Evolutionary conservation across 2,797 vertebrate genomes (phyloP), one percentile per base, ranked within the genome.

Genomic region (Prunella strophiata): DNA sequence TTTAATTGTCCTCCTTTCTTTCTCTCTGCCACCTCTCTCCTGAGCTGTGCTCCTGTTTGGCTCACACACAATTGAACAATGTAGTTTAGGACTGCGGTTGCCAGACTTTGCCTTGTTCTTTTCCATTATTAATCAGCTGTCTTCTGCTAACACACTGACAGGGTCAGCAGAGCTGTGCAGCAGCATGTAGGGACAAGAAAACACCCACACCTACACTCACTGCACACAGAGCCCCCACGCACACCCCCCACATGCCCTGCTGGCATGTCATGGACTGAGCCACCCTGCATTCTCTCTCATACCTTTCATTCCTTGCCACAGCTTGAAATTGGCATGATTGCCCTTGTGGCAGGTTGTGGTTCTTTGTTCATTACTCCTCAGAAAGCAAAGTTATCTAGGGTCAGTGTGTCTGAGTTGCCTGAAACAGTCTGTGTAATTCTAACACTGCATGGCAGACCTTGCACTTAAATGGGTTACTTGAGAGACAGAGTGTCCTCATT

Each of bases 241-340:
- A 43, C n/a, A 47, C 1, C 8, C 23, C 25, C 2, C 17, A 12
- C 29, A 26, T 11, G 12, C 10, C 9, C 13, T 5, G 3, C 10
- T 19, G 12, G 3, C 0, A 0, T 61, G 13, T 36, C 65, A 59
- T 2, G 14, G 21, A 36, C 11, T 48, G 40, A 83, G n/a, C 62
- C 27, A 32, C 11, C 3, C n/a, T 65, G 21, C 10, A 29, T 11
- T 40, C 30, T 32, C 40, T 67, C 36, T 42, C 25, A 23, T 32
- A 29, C 21, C 21, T 91, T 66, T 74, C 11, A 20, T 75, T 58
- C 51, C 45, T 34, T 36, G 7, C 62, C n/a, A n/a, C 15, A 36
- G 32, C 22, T 65, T 34, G 50, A n/a, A 83, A 36, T 16, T 54
- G 36, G 43, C 27, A 18, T 4, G 2, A 18, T 29, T 89, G 27